Conservation (phyloP, 2,888 invertebrate species). For the Polymixis lichenea region DNA sequence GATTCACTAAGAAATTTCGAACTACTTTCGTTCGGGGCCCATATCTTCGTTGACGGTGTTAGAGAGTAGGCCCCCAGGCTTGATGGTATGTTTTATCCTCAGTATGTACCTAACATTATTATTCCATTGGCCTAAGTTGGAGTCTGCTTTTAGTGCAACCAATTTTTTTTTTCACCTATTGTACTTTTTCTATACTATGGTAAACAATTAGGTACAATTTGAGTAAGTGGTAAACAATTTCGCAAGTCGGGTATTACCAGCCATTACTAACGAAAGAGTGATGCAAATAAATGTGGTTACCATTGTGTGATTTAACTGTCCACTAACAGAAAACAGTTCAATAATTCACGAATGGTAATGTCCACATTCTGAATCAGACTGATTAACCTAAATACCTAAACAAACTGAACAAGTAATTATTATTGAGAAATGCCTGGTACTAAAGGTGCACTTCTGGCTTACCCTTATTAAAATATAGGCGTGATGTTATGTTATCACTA, state of each 20-base stretch:
- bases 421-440: not conserved
- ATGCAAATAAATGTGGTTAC: constrained; percentile 31
- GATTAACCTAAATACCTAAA: constrained; percentile 22
- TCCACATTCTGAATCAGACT: constrained; percentile 33
- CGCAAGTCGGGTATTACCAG: not conserved
- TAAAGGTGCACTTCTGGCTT: not conserved
- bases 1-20: no score
- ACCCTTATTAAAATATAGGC: not conserved
- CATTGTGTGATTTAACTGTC: constrained; percentile 3
- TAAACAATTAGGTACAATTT: not conserved
- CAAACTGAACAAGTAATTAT: not conserved
- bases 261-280: not conserved
- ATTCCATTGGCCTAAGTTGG: no score
- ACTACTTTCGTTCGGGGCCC: no score
- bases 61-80: no score
- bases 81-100: no score
- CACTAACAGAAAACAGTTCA: not conserved
- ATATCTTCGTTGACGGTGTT: no score
- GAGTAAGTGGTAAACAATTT: not conserved
- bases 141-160: no score
- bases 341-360: constrained; percentile 5
- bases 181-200: not conserved
- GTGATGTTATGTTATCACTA: not conserved
- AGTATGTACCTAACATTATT: no score
- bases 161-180: no score